phyloP scores from a whole-genome alignment of 1,140 invertebrate species.

The Saccostrea cuccullata region DNA sequence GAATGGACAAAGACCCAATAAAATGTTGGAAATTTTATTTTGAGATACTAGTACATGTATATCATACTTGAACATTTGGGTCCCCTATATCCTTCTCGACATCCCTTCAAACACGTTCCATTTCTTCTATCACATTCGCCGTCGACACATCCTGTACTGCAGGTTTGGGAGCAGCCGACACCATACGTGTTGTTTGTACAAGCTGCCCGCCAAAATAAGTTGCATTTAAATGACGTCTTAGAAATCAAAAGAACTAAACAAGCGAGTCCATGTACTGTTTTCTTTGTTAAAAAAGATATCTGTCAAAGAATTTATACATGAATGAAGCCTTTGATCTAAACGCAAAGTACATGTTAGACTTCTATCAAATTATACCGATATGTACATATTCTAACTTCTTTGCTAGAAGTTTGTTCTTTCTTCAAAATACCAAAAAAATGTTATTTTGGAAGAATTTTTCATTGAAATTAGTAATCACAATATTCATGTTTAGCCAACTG shows the following conservation, averaged over 20 bases:
- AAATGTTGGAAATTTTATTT: neutral
- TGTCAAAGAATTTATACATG: neutral
- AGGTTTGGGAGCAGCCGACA: neutral
- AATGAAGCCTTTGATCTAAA: too few species aligned
- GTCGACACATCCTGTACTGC: neutral
- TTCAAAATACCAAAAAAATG: too few species aligned
- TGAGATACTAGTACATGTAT: neutral
- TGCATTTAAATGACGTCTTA: too few species aligned
- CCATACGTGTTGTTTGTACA: constrained; percentile 11
- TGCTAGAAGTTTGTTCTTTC: too few species aligned
- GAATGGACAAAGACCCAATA: neutral
- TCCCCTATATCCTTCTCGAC: neutral
- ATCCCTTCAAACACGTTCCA: neutral
- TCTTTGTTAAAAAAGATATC: neutral
- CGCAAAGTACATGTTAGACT: too few species aligned
- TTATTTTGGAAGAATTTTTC: too few species aligned
- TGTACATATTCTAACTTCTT: too few species aligned
- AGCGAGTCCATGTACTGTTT: neutral
- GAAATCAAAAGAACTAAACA: neutral
- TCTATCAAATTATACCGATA: too few species aligned
- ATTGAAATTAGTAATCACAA: too few species aligned
- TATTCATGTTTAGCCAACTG: too few species aligned
- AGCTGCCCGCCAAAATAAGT: neutral
- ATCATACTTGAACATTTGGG: neutral
- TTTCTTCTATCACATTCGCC: neutral